A percentile compares a stretch with the other conserved stretches of the same genome.
Evolutionary conservation across 2,888 invertebrate species (phyloP).

Genomic region (Xylota sylvarum): DNA sequence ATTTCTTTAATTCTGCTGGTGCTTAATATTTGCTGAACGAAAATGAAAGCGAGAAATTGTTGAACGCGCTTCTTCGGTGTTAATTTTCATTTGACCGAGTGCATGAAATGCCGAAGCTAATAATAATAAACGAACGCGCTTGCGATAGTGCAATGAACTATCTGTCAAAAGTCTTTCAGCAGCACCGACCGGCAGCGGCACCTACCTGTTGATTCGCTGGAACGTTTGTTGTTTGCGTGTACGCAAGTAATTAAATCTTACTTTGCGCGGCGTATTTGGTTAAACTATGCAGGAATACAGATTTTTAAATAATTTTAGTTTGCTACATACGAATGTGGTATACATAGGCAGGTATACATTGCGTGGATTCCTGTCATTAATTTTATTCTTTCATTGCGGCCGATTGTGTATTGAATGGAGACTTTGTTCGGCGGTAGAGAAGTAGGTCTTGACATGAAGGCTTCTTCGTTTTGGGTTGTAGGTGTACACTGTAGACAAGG

Average conservation of each 20-base stretch:
- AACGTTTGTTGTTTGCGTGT: slow-evolving; percentile 1
- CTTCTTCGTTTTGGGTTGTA: slow-evolving; percentile 32
- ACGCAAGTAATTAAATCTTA: slow-evolving; percentile 36
- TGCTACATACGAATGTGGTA: no score
- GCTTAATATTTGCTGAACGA: slow-evolving; percentile 50
- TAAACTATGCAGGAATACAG: slow-evolving; percentile 33
- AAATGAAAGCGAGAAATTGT: slow-evolving; percentile 62
- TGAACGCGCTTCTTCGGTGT: slow-evolving; percentile 25
- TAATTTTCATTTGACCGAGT: slow-evolving; percentile 63
- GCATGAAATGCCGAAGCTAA: slow-evolving; percentile 31
- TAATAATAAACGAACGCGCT: slow-evolving; percentile 1
- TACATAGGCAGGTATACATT: background rate
- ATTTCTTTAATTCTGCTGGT: slow-evolving; percentile 5
- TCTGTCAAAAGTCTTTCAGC: slow-evolving; percentile 21
- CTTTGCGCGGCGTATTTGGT: slow-evolving; percentile 12
- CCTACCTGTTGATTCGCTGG: slow-evolving; percentile 32
- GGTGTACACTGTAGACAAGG: slow-evolving; percentile 7
- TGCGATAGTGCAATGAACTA: slow-evolving; percentile 46
- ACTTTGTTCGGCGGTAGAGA: slow-evolving; percentile 27
- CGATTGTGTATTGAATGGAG: slow-evolving; percentile 1
- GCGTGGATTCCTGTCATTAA: slow-evolving; percentile 30
- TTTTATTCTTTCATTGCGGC: slow-evolving; percentile 25
- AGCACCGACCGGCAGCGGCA: background rate
- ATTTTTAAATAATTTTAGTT: background rate
- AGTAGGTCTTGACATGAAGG: slow-evolving; percentile 45